These are phyloP conservation scores for Anthoscopus minutus DNA, from an alignment of 2,113 vertebrate species.

Conservation along the genomic window DNA sequence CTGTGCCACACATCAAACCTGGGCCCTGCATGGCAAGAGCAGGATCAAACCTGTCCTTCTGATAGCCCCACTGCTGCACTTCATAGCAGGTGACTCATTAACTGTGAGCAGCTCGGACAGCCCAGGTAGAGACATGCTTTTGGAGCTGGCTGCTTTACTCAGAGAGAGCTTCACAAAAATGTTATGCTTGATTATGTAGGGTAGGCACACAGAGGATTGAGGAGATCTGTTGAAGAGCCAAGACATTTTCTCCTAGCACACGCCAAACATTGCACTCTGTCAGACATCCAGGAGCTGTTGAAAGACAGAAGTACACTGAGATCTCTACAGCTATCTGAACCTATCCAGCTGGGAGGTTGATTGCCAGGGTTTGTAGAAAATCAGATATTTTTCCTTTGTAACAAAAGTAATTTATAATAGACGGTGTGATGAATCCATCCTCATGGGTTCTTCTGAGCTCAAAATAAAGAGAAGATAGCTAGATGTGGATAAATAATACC, in stretches of 20 bases:
- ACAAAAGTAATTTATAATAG: not conserved
- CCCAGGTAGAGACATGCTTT: not conserved
- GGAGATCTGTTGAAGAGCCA: not conserved
- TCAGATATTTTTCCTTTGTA: not conserved
- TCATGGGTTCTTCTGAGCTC: not conserved
- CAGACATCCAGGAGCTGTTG: not conserved
- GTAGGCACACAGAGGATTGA: not conserved
- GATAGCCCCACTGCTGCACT: not conserved
- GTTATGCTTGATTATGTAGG: not conserved
- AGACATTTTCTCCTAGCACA: not conserved
- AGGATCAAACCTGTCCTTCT: not conserved
- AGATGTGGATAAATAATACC: not conserved
- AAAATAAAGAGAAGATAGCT: not conserved
- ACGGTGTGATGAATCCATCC: not conserved
- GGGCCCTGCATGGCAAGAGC: fast-evolving
- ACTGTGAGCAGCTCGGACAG: not conserved
- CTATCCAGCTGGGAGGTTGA: not conserved
- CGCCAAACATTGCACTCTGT: fast-evolving
- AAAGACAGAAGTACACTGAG: not conserved
- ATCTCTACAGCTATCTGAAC: not conserved
- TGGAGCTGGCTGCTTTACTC: not conserved
- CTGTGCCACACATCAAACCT: not conserved
- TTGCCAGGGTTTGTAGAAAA: not conserved
- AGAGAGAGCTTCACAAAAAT: not conserved
- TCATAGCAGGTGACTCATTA: not conserved